A percentile compares a stretch with the other conserved stretches of the same genome.
Evolutionary conservation across 2,113 vertebrate genomes (phyloP).

Genomic region (Symphodus melops): DNA sequence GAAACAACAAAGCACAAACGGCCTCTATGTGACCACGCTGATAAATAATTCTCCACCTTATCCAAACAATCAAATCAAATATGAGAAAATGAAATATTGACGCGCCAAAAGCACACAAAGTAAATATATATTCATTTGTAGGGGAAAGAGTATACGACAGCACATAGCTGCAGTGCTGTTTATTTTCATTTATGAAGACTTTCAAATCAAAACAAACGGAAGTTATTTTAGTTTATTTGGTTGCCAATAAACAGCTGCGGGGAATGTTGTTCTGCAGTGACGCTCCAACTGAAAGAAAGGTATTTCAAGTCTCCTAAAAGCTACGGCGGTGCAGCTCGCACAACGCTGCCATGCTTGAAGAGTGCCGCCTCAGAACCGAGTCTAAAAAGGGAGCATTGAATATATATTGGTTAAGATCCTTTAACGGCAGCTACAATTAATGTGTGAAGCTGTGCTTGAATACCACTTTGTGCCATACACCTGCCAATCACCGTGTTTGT

Average conservation of each 20-base stretch:
- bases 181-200: constrained; percentile 86
- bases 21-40: constrained; percentile 40
- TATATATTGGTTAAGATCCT: constrained; percentile 86
- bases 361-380: constrained; percentile 77
- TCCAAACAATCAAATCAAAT: constrained; percentile 66
- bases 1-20: constrained; percentile 49
- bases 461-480: constrained; percentile 69
- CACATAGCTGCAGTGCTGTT: constrained; percentile 79
- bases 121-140: constrained; percentile 71
- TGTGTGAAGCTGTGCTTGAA: constrained; percentile 71
- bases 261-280: constrained; percentile 79
- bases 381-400: constrained; percentile 82
- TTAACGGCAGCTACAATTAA: constrained; percentile 79
- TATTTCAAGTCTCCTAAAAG: constrained; percentile 82
- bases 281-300: constrained; percentile 65
- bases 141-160: constrained; percentile 46
- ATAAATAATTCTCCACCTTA: constrained; percentile 78
- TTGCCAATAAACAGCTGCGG: constrained; percentile 84
- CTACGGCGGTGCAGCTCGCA: constrained; percentile 61
- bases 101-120: constrained; percentile 53
- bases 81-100: constrained; percentile 55
- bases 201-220: constrained; percentile 88
- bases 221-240: constrained; percentile 86
- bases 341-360: constrained; percentile 74
- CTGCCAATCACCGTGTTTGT: constrained; percentile 80